These are phyloP conservation scores for Mastigias papua DNA, from an alignment of 30 jellyfish, hydroid and myxozoan species.

Conservation along the genomic window DNA sequence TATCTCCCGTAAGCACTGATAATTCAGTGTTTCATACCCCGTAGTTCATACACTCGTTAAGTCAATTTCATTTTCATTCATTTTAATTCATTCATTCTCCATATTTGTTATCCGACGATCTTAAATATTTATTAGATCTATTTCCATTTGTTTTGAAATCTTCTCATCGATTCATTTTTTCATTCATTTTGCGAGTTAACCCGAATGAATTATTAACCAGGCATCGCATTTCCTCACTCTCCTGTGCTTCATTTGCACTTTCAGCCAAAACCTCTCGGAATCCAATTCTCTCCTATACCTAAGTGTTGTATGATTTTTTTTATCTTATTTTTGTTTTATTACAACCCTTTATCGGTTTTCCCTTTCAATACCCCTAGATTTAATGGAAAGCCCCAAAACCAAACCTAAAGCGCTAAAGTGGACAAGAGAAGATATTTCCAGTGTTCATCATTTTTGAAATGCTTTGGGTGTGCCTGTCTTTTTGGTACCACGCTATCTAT, in stretches of 20 bases:
- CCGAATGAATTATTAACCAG: not conserved
- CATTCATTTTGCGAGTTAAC: not conserved
- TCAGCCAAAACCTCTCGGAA: too few relatives aligned
- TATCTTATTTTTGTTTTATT: too few relatives aligned
- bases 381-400: too few relatives aligned
- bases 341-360: too few relatives aligned
- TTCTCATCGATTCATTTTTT: slow-evolving; percentile 11
- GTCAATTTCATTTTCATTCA: slow-evolving; percentile 4
- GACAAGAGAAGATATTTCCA: too few relatives aligned
- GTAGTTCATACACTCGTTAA: not conserved
- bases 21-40: not conserved
- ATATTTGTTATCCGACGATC: not conserved
- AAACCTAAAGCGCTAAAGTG: too few relatives aligned
- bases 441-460: too few relatives aligned
- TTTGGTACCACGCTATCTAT: too few relatives aligned
- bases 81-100: slow-evolving; percentile 3
- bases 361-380: too few relatives aligned
- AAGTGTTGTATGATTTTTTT: not conserved
- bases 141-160: not conserved
- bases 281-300: not conserved
- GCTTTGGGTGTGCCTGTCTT: too few relatives aligned
- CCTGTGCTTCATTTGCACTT: not conserved
- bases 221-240: not conserved
- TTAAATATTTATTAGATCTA: not conserved
- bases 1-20: not conserved